A percentile compares a stretch with the other conserved stretches of the same genome.
Conservation (phyloP, 2,797 vertebrate genomes). For the Galagoides demidoff region DNA sequence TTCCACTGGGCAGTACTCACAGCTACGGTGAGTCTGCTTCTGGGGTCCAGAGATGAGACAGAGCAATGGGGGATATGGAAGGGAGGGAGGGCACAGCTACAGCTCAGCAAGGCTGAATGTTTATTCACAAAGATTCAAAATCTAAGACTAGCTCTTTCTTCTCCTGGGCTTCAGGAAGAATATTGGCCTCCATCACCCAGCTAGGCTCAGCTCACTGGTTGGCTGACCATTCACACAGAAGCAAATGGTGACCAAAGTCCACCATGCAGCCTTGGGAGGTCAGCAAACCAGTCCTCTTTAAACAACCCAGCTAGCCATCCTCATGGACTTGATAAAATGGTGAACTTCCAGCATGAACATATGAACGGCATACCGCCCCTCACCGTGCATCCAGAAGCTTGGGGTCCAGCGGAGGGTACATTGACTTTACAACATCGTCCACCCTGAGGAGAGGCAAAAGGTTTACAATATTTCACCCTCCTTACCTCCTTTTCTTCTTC, state of each 20-base stretch:
- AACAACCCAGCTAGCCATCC: background rate
- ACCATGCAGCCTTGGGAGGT: background rate
- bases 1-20: background rate
- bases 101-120: background rate
- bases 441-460: constrained; percentile 88
- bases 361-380: background rate
- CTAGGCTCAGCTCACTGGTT: background rate
- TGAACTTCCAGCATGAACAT: background rate
- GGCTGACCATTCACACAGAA: background rate
- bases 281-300: background rate
- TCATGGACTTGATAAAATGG: background rate
- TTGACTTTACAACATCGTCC: constrained; percentile 96
- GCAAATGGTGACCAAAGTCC: background rate
- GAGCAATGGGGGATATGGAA: fast-evolving
- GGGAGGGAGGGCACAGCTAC: background rate
- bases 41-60: background rate
- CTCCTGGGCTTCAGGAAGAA: background rate
- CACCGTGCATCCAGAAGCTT: constrained; percentile 98
- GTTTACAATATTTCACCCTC: background rate
- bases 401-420: constrained; percentile 97
- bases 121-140: background rate
- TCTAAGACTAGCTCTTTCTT: background rate
- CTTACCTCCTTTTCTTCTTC: background rate
- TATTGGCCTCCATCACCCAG: background rate
- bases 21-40: background rate